Conservation (phyloP, 2,797 vertebrate genomes). For the Streptopelia turtur region DNA sequence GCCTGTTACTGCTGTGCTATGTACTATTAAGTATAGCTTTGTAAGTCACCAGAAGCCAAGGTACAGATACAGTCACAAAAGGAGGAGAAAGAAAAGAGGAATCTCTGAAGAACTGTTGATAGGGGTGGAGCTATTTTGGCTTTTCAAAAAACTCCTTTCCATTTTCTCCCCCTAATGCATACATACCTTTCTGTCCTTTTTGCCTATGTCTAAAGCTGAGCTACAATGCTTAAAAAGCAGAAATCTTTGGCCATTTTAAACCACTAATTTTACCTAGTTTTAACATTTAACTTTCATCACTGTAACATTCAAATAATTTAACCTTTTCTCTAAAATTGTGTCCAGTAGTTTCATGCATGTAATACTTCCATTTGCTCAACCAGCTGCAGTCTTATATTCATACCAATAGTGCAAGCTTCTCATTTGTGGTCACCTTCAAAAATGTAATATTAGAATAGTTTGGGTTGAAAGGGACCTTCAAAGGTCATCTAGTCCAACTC, state of each 20-base stretch:
- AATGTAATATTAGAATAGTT: neutral
- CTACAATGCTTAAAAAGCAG: neutral
- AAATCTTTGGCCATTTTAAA: neutral
- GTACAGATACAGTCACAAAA: neutral
- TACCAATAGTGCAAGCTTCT: neutral
- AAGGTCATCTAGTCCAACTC: too few species aligned
- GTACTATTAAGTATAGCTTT: neutral
- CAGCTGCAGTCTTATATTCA: neutral
- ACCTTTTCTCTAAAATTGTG: neutral
- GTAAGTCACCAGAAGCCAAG: neutral
- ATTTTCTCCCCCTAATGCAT: neutral
- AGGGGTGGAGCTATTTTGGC: neutral
- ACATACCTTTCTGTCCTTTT: neutral
- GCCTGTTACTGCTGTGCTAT: neutral
- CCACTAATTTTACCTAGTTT: neutral
- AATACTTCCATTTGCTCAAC: neutral
- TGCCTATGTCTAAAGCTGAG: neutral
- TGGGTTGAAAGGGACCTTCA: too few species aligned
- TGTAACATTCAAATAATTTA: neutral
- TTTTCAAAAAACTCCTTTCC: neutral
- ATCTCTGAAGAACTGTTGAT: neutral
- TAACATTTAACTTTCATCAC: neutral
- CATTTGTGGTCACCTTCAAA: neutral
- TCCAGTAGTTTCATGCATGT: neutral
- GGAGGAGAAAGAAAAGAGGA: neutral